A percentile compares a stretch with the other conserved stretches of the same genome.
phyloP scores from a whole-genome alignment of 2,797 vertebrate species.

The Spinus olivaceus region DNA sequence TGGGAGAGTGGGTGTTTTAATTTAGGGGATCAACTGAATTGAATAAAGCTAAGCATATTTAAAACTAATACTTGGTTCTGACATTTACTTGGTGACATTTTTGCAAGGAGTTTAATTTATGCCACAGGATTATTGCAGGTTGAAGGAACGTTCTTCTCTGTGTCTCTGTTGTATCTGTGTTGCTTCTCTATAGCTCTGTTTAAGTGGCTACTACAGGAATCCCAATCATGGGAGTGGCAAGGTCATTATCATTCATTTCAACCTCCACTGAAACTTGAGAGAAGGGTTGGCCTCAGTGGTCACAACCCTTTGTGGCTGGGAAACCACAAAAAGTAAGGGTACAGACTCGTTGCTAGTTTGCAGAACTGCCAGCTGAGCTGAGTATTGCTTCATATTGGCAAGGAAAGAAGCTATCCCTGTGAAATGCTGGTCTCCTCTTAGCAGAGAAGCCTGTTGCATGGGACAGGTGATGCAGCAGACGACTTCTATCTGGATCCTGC shows the following conservation, averaged over 20 bases:
- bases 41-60: background rate
- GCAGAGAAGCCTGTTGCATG: background rate
- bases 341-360: background rate
- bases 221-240: background rate
- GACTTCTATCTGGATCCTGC: background rate
- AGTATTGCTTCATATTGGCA: background rate
- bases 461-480: background rate
- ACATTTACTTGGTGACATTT: background rate
- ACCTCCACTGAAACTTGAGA: background rate
- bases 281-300: background rate
- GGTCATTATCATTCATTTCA: background rate
- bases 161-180: background rate
- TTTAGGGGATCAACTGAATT: background rate
- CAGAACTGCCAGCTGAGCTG: background rate
- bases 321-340: background rate
- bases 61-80: background rate
- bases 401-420: background rate
- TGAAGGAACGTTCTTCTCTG: background rate
- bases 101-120: background rate
- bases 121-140: background rate
- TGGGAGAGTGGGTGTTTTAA: background rate
- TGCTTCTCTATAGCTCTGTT: background rate
- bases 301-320: background rate
- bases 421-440: background rate
- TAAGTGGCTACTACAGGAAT: background rate